Percentiles rank a stretch among this genome's conserved stretches.
Evolutionary conservation across 2,888 invertebrate species (phyloP).

Genomic region (Clunio marinus): DNA sequence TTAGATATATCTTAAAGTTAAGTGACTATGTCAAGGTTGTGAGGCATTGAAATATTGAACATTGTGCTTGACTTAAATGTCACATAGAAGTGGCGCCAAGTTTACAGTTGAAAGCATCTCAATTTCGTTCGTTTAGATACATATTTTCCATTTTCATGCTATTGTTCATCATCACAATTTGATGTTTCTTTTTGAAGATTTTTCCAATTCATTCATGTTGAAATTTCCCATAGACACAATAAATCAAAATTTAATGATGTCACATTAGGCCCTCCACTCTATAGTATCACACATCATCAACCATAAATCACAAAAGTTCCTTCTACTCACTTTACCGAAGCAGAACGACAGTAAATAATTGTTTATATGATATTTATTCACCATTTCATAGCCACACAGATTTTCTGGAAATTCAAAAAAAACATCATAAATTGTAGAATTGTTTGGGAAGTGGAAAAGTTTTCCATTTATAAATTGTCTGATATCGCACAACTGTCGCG

Average conservation of each 20-base stretch:
- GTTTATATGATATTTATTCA: too few relatives aligned
- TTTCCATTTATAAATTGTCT: too few relatives aligned
- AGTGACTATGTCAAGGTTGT: not conserved
- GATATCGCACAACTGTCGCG: too few relatives aligned
- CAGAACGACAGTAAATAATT: too few relatives aligned
- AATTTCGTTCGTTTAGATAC: slow-evolving; percentile 13
- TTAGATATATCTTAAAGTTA: not conserved
- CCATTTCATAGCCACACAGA: too few relatives aligned
- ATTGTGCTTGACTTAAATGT: slow-evolving; percentile 15
- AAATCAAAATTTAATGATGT: slow-evolving; percentile 37
- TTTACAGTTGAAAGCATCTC: slow-evolving; percentile 9
- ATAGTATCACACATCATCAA: not conserved
- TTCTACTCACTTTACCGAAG: not conserved
- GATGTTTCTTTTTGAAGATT: not conserved
- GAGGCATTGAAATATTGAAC: not conserved
- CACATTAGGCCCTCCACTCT: slow-evolving; percentile 26
- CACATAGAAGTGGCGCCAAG: slow-evolving; percentile 33
- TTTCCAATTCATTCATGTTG: not conserved
- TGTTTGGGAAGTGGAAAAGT: too few relatives aligned
- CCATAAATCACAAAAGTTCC: slow-evolving; percentile 31
- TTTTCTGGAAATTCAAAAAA: too few relatives aligned
- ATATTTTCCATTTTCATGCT: not conserved
- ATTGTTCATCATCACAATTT: not conserved
- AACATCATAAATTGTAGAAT: too few relatives aligned
- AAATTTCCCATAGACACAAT: slow-evolving; percentile 10